phyloP scores from a whole-genome alignment of 2,888 invertebrate species.

The Andrena marginata region DNA sequence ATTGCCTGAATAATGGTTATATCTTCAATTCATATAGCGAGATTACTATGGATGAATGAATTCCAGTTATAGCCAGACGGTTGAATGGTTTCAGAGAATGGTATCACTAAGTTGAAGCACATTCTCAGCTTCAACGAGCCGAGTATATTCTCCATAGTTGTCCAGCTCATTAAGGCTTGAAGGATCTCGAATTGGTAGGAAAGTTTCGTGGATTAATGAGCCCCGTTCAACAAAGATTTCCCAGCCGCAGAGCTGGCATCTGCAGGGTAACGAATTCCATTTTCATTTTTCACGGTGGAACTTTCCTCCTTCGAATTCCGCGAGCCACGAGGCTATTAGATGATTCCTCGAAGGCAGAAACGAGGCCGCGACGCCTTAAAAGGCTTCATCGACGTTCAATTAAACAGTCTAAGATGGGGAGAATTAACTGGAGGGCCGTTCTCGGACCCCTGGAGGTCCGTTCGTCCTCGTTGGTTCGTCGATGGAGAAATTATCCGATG shows the following conservation, averaged over 20 bases:
- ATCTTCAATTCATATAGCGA: neutral
- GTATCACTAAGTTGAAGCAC: slow-evolving; percentile 21
- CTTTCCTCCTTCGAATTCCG: slow-evolving; percentile 35
- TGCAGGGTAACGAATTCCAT: slow-evolving; percentile 50
- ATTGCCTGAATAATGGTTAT: neutral
- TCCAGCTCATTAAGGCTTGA: slow-evolving; percentile 48
- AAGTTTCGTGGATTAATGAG: slow-evolving; percentile 55
- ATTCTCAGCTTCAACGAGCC: neutral
- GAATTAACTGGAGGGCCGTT: slow-evolving; percentile 24
- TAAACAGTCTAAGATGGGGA: slow-evolving; percentile 45
- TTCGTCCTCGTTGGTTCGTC: neutral
- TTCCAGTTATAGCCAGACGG: neutral
- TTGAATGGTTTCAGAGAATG: slow-evolving; percentile 7
- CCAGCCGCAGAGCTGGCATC: slow-evolving; percentile 8
- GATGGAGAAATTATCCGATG: neutral
- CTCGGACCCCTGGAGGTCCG: neutral
- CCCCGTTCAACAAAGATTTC: slow-evolving; percentile 37
- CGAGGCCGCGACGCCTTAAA: slow-evolving; percentile 60
- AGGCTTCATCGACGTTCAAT: slow-evolving; percentile 63
- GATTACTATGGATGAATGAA: slow-evolving; percentile 8
- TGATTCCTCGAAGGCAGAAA: slow-evolving; percentile 50
- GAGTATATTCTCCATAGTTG: slow-evolving; percentile 27
- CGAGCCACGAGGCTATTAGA: slow-evolving; percentile 14
- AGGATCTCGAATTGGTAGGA: slow-evolving; percentile 46
- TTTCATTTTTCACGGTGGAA: slow-evolving; percentile 52